Evolutionary conservation across 2,888 invertebrate genomes (phyloP).

Genomic region (Galeopsomyia nigrocyanea): DNA sequence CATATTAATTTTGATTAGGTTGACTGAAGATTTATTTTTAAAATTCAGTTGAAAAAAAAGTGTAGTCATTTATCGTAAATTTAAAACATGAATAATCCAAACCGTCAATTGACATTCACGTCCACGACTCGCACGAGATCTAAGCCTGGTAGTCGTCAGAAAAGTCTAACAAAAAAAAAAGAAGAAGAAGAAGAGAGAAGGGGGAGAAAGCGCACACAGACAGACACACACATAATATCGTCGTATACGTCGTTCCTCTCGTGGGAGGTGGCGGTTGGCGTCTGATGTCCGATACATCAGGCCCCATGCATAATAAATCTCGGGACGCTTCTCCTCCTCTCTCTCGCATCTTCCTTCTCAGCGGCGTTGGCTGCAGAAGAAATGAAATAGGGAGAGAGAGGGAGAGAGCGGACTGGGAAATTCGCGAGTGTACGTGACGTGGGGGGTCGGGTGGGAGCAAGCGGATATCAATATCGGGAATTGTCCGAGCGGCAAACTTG

Average conservation of each 20-base stretch:
- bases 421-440: slow-evolving; percentile 15
- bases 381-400: slow-evolving; percentile 37
- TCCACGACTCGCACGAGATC: too few species aligned
- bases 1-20: too few species aligned
- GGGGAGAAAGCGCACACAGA: slow-evolving; percentile 10
- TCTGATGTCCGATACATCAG: slow-evolving; percentile 67
- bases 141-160: too few species aligned
- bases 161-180: too few species aligned
- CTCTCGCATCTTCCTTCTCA: slow-evolving; percentile 33
- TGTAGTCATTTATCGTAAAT: too few species aligned
- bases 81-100: too few species aligned
- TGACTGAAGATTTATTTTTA: too few species aligned
- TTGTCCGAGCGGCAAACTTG: slow-evolving; percentile 58
- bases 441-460: neutral
- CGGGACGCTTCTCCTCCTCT: slow-evolving; percentile 37
- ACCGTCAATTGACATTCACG: too few species aligned
- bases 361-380: neutral
- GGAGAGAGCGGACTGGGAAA: slow-evolving; percentile 36
- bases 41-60: too few species aligned
- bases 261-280: slow-evolving; percentile 26
- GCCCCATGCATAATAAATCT: slow-evolving; percentile 66
- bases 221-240: slow-evolving; percentile 34
- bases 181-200: slow-evolving; percentile 4
- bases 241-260: too few species aligned
- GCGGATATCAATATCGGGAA: slow-evolving; percentile 61